Base-by-base conservation (phyloP, 37 sponge, comb jelly and placozoan species). In the Crambe crambe region DNA sequence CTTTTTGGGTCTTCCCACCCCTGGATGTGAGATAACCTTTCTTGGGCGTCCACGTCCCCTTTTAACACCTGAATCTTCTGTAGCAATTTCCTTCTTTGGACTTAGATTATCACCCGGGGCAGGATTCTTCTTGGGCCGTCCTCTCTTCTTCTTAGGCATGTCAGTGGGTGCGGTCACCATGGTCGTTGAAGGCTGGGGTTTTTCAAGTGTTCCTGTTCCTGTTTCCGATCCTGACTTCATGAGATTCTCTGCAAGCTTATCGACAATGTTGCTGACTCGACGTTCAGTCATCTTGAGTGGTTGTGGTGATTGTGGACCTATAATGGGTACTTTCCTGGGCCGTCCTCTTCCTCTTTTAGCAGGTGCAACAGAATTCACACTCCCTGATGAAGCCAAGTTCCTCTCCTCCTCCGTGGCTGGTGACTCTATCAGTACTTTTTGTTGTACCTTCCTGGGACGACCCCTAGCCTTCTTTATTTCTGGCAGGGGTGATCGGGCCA, bases 1-100 rank as follows among this genome's bases (percentile, higher is more conserved):
- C n/a, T n/a, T n/a, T n/a, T n/a, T n/a, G n/a, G n/a, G n/a, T n/a
- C n/a, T n/a, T n/a, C n/a, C n/a, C n/a, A n/a, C n/a, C n/a, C n/a
- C n/a, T n/a, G n/a, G n/a, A n/a, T n/a, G n/a, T n/a, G n/a, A n/a
- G n/a, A n/a, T n/a, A n/a, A n/a, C n/a, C 61, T 70, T 82, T 51
- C 35, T 82, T 12, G 80, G 80, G 0, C 80, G 47, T 3, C 80
- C 80, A 39, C 39, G 69, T 12, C n/a, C 17, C 42, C 42, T 70
- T 17, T 70, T 70, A 15, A 15, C 51, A 15, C 51, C 51, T 15
- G 51, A 15, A 12, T 47, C 12, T 47, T 47, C 51, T 12, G 6
- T 47, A n/a, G 42, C 70, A 4, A 1, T 41, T 70, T 21, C 1
- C 3, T 1, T 70, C 39, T 32, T 20, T 35, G 72, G 72, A 4